Conservation (phyloP, 2,113 vertebrate species). For the Neotoma lepida region DNA sequence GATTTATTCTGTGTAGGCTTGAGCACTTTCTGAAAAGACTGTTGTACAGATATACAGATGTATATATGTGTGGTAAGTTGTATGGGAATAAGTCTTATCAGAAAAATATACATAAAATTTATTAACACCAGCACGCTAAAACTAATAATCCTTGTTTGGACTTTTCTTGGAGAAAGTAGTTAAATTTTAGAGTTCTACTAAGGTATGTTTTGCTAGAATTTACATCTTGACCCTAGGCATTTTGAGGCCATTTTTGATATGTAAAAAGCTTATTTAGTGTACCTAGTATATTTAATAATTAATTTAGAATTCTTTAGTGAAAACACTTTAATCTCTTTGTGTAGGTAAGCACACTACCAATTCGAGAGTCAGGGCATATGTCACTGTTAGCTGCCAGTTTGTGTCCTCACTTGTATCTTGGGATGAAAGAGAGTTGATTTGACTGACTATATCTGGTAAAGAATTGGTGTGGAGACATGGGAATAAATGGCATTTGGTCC, state of each 20-base stretch:
- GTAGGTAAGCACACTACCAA: not conserved
- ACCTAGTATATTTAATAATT: slow-evolving; percentile 3
- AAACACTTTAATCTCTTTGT: not conserved
- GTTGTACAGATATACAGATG: not conserved
- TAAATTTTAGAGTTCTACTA: slow-evolving; percentile 17
- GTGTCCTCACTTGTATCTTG: slow-evolving; percentile 44
- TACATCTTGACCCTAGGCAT: not conserved
- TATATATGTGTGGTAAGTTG: not conserved
- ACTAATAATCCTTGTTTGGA: not conserved
- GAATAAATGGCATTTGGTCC: slow-evolving; percentile 5
- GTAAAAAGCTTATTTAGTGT: not conserved
- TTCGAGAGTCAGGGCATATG: not conserved
- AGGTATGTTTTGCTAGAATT: slow-evolving; percentile 20
- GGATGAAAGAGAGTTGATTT: not conserved
- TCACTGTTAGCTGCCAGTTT: slow-evolving; percentile 43
- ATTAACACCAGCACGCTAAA: not conserved
- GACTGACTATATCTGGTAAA: not conserved
- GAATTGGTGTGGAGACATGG: not conserved
- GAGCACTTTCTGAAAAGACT: slow-evolving; percentile 31
- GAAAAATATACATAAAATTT: slow-evolving; percentile 35
- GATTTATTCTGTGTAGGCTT: slow-evolving; percentile 39
- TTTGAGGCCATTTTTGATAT: not conserved
- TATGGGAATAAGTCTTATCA: slow-evolving; percentile 40
- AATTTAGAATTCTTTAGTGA: not conserved
- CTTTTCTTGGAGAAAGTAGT: slow-evolving; percentile 48